Base-by-base conservation (phyloP, 92 coral and sea anemone genomes). In the Scolanthus callimorphus region DNA sequence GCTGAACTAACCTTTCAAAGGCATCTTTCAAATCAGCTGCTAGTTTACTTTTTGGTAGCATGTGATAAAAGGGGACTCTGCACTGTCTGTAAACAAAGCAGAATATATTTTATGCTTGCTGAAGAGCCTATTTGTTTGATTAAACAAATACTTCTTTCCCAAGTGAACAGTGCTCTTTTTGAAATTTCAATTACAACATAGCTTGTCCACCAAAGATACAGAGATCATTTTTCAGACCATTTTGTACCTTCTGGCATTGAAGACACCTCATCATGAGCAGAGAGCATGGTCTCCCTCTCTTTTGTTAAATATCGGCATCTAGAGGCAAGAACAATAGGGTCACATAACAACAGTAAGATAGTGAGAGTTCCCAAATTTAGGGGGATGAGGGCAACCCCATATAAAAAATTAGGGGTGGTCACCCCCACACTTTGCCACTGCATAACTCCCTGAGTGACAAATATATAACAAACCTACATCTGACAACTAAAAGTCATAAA, bases 161-260 rank as follows among this genome's bases (percentile, higher is more conserved):
- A n/a, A n/a, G n/a, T n/a, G n/a, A n/a, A n/a, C n/a, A n/a, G n/a
- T n/a, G n/a, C n/a, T n/a, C n/a, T n/a, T n/a, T n/a, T n/a, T n/a
- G n/a, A n/a, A n/a, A n/a, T n/a, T n/a, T n/a, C n/a, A n/a, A n/a
- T n/a, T n/a, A n/a, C n/a, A n/a, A n/a, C n/a, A n/a, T n/a, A n/a
- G n/a, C n/a, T n/a, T n/a, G n/a, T n/a, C n/a, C n/a, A n/a, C n/a
- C n/a, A n/a, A n/a, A n/a, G n/a, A n/a, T n/a, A n/a, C n/a, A n/a
- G n/a, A n/a, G n/a, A n/a, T n/a, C n/a, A n/a, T n/a, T n/a, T n/a
- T n/a, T n/a, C n/a, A n/a, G n/a, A n/a, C n/a, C n/a, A n/a, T n/a
- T n/a, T n/a, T n/a, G n/a, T 59, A 92, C 96, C 98, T 74, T 92
- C 98, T 25, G 98, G 98, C 85, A 88, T 73, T 2, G 91, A 57